Base-by-base conservation (phyloP, 2,113 vertebrate genomes). In the Stegastes partitus region DNA sequence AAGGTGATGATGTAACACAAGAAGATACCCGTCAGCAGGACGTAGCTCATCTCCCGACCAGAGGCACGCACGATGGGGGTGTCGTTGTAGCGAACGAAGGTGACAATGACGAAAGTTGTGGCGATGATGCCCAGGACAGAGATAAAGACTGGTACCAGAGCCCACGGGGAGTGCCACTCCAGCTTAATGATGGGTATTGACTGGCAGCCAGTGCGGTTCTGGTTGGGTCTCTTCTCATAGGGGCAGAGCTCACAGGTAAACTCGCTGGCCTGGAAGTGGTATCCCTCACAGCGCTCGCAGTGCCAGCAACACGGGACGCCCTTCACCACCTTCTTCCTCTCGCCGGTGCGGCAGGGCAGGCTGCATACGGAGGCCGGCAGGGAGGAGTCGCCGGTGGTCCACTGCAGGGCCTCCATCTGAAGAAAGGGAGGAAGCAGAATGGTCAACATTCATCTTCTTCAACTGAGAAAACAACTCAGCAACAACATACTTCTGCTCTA, bases 261-360 rank as follows among this genome's bases (percentile, higher is more conserved):
- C 89, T 98, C 96, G 7, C 95, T 95, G 82, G 96, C 94, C 93
- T 98, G 98, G 93, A 96, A 97, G 79, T 98, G 96, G 93, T 98
- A 99, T 0, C 98, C 98, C 79, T 98, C 96, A 0, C 98, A 99
- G 85, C 96, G 96, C 68, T 99, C 98, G 0, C 98, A 99, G 92
- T 97, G 97, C 98, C 98, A 99, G 87, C 98, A 99, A 93, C 98
- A 99, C 0, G 97, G 93, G 49, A 97, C 97, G 0, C 98, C 98
- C 79, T 99, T 99, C 84, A 99, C 97, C 0, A 95, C 97, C 90
- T 99, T 99, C 95, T 99, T 99, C 70, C 98, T 95, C 91, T 99
- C 97, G 0, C 98, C 98, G 0, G 95, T 94, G 81, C 94, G 95
- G 56, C 98, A 99, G 0, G 98, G 97, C 83, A 96, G 74, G 91